Evolutionary conservation across 2,797 vertebrate genomes (phyloP).

Genomic region (Amblyraja radiata): DNA sequence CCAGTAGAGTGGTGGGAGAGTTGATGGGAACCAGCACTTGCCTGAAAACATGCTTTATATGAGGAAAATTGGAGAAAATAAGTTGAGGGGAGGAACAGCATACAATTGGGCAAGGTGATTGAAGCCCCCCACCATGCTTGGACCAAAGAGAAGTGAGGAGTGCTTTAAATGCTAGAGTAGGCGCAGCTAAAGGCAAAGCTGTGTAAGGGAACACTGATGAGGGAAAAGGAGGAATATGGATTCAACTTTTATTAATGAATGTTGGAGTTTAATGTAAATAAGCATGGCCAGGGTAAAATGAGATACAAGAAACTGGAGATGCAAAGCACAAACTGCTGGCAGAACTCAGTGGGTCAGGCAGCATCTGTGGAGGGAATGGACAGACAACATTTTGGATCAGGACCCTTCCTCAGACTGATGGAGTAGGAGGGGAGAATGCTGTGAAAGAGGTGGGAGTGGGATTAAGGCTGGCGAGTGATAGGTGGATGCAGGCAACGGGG

Average conservation of each 20-base stretch:
- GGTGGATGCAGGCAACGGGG: too few relatives aligned
- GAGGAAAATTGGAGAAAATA: neutral
- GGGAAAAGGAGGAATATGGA: neutral
- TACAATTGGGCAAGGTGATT: neutral
- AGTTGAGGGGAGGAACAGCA: neutral
- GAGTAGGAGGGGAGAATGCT: too few relatives aligned
- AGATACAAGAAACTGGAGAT: too few relatives aligned
- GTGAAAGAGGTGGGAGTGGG: too few relatives aligned
- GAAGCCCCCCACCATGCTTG: neutral
- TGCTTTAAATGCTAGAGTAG: neutral
- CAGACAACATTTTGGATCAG: too few relatives aligned
- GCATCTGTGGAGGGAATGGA: too few relatives aligned
- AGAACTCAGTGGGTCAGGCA: too few relatives aligned
- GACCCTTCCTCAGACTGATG: too few relatives aligned
- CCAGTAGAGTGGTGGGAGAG: too few relatives aligned
- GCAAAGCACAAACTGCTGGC: too few relatives aligned
- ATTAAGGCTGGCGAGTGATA: too few relatives aligned
- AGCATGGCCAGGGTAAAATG: too few relatives aligned
- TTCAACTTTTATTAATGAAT: neutral
- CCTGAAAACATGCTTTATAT: neutral
- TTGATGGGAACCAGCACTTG: neutral
- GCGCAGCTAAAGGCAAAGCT: neutral
- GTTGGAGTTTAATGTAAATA: neutral
- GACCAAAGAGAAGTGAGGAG: neutral
- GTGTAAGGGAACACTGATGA: neutral